Conservation (phyloP, 2,797 vertebrate species). For the Pseudochromis fuscus region DNA sequence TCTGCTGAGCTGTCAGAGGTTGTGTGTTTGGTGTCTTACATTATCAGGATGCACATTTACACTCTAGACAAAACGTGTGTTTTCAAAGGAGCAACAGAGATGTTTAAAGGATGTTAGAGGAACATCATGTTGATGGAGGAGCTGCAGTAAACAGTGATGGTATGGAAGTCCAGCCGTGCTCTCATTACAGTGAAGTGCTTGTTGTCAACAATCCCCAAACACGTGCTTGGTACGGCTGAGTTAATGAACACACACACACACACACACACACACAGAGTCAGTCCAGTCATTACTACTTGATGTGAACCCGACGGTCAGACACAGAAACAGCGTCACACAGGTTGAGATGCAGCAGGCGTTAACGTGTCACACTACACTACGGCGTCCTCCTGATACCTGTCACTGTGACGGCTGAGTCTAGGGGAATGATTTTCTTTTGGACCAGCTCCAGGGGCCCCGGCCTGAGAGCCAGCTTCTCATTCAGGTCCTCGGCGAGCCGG, state of each 20-base stretch:
- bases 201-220: constrained; percentile 19
- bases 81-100: too few relatives aligned
- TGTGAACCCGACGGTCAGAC: background rate
- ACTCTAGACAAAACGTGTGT: too few relatives aligned
- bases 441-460: constrained; percentile 93
- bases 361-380: background rate
- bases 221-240: constrained; percentile 1
- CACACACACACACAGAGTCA: constrained; percentile 13
- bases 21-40: too few relatives aligned
- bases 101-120: background rate
- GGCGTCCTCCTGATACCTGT: constrained; percentile 85
- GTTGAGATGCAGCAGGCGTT: constrained; percentile 29
- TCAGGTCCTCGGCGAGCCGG: constrained; percentile 91
- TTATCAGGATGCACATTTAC: too few relatives aligned
- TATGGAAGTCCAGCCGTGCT: constrained; percentile 11
- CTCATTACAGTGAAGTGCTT: constrained; percentile 7
- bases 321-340: constrained; percentile 23
- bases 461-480: constrained; percentile 92
- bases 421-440: constrained; percentile 93
- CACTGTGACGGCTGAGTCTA: constrained; percentile 88
- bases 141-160: background rate
- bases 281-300: background rate
- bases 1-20: too few relatives aligned
- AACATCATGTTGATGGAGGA: background rate
- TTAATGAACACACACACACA: constrained; percentile 3